A percentile compares a stretch with the other conserved stretches of the same genome.
Evolutionary conservation across 2,888 invertebrate species (phyloP).

Genomic region (Microctonus hyperodae): DNA sequence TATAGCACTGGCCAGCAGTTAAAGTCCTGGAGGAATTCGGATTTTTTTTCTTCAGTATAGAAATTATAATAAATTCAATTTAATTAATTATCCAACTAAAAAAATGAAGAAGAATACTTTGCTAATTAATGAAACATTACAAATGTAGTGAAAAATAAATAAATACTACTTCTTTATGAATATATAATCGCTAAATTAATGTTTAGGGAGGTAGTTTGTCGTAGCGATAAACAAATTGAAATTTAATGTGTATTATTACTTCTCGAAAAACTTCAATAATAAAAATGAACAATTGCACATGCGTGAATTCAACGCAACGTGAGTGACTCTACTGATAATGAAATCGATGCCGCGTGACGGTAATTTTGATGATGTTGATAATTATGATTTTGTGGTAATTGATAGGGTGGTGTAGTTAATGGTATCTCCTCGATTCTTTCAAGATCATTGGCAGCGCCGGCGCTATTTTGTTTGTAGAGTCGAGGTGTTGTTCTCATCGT

Average conservation of each 20-base stretch:
- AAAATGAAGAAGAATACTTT: too few species aligned
- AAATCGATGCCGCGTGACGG: constrained; percentile 59
- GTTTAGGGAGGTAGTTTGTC: constrained; percentile 44
- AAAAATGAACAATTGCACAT: background rate
- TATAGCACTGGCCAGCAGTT: constrained; percentile 40
- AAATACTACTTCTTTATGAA: background rate
- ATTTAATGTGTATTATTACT: constrained; percentile 16
- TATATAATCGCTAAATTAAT: background rate
- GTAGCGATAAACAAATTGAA: constrained; percentile 26
- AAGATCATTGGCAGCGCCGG: constrained; percentile 73
- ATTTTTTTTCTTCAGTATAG: background rate
- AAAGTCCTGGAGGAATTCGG: background rate
- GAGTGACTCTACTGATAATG: constrained; percentile 61
- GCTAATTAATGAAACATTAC: background rate
- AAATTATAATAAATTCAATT: background rate
- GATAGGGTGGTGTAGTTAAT: constrained; percentile 50
- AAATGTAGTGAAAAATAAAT: background rate
- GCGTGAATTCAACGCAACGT: constrained; percentile 49
- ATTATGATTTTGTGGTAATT: constrained; percentile 41
- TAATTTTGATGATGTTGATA: constrained; percentile 55
- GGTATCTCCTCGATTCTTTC: constrained; percentile 76
- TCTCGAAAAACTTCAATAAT: constrained; percentile 17
- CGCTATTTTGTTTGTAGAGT: constrained; percentile 73
- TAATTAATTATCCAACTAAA: too few species aligned
- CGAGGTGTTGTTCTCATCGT: constrained; percentile 41